Percentiles rank a stretch among this genome's conserved stretches.
phyloP scores from a whole-genome alignment of 1,140 invertebrate species.

The Drosophila sechellia region DNA sequence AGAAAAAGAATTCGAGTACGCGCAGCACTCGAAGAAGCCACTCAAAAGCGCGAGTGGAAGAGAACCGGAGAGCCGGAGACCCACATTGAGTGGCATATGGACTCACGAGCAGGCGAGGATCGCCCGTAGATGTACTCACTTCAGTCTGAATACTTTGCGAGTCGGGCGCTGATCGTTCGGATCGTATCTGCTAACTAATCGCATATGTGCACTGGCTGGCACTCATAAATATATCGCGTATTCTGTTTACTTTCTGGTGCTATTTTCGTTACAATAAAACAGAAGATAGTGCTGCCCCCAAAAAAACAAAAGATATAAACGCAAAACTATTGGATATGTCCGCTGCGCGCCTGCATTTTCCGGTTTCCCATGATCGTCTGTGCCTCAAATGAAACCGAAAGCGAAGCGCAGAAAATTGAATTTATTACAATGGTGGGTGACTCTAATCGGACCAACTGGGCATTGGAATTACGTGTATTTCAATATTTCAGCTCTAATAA shows the following conservation, averaged over 20 bases:
- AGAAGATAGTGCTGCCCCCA: constrained; percentile 8
- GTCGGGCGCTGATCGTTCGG: constrained; percentile 50
- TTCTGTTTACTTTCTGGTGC: constrained; percentile 27
- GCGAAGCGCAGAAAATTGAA: constrained; percentile 31
- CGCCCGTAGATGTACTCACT: constrained; percentile 37
- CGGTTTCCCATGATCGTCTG: constrained; percentile 29
- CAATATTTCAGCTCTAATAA: constrained; percentile 55
- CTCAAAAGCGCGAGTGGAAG: constrained; percentile 9
- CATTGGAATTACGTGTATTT: constrained; percentile 3
- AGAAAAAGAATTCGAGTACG: constrained; percentile 3
- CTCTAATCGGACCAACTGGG: constrained; percentile 33
- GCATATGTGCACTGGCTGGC: constrained; percentile 9
- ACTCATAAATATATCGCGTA: constrained; percentile 37
- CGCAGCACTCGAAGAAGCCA: constrained; percentile 15
- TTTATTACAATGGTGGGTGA: constrained; percentile 55
- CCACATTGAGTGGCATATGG: constrained; percentile 7
- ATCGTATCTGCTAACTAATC: constrained; percentile 17
- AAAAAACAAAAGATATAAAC: not conserved
- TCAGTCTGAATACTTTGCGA: constrained; percentile 50
- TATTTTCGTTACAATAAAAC: constrained; percentile 58
- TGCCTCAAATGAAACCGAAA: constrained; percentile 47
- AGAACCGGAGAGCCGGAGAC: not conserved
- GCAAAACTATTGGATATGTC: constrained; percentile 43
- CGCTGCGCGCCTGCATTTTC: constrained; percentile 9
- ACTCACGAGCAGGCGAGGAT: constrained; percentile 13